Percentiles rank a stretch among this genome's conserved stretches.
phyloP scores from a whole-genome alignment of 2,797 vertebrate species.

The Monodelphis domestica region DNA sequence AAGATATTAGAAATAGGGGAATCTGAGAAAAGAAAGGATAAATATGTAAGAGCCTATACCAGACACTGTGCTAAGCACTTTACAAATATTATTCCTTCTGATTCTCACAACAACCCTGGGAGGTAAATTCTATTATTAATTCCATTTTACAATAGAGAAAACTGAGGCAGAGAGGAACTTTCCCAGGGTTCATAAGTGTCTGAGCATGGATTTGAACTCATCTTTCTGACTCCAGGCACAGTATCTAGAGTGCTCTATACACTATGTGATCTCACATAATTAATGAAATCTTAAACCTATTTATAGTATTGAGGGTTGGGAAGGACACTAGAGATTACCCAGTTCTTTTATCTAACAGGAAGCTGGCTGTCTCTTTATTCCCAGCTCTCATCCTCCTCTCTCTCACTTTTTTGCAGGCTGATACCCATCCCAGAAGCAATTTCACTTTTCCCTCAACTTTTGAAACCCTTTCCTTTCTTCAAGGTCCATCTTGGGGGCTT shows the following conservation, averaged over 20 bases:
- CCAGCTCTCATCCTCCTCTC: background rate
- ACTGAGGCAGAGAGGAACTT: background rate
- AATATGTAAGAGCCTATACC: background rate
- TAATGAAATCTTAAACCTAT: background rate
- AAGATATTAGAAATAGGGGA: background rate
- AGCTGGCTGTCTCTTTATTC: background rate
- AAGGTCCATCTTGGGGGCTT: background rate
- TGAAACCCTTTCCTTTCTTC: background rate
- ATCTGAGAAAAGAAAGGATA: background rate
- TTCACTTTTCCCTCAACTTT: background rate
- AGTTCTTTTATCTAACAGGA: background rate
- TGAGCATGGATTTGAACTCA: background rate
- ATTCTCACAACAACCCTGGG: background rate
- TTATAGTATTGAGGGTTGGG: background rate
- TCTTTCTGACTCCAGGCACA: background rate
- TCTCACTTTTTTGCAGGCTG: background rate
- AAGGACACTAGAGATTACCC: background rate
- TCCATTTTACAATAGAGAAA: background rate
- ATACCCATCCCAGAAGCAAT: background rate
- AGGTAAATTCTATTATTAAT: background rate
- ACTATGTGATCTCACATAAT: background rate
- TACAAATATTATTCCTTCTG: background rate
- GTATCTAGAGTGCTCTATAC: background rate
- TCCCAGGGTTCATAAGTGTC: background rate
- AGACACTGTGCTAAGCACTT: background rate